phyloP scores from a whole-genome alignment of 2,113 vertebrate species.

The Siniperca knerii region DNA sequence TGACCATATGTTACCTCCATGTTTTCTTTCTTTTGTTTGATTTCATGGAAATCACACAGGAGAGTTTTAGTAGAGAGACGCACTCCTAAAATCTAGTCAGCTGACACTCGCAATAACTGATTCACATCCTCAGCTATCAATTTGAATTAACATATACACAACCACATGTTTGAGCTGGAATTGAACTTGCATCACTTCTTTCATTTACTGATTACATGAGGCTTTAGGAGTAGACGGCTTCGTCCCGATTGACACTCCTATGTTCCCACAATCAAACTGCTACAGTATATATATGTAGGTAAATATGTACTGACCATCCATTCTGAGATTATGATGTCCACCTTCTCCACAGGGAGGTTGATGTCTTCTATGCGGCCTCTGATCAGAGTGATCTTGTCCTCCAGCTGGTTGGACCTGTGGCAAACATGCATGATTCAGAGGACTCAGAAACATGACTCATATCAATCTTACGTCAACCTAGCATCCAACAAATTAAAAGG shows the following conservation, averaged over 20 bases:
- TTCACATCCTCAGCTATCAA: background rate
- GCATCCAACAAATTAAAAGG: background rate
- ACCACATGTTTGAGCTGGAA: background rate
- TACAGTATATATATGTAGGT: background rate
- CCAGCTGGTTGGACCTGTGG: constrained; percentile 91
- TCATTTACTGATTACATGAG: background rate
- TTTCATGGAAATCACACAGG: background rate
- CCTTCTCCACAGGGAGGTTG: constrained; percentile 91
- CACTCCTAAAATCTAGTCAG: background rate
- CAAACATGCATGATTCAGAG: constrained; percentile 25
- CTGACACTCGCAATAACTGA: background rate
- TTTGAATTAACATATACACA: background rate
- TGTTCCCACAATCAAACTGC: background rate
- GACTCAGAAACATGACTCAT: background rate
- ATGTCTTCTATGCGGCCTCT: constrained; percentile 98
- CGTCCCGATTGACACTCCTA: background rate
- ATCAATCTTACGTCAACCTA: background rate
- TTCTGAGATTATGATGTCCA: constrained; percentile 96
- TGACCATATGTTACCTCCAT: background rate
- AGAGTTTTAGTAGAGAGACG: background rate
- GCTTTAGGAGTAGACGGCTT: background rate
- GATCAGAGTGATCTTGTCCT: constrained; percentile 89
- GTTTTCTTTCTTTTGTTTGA: background rate
- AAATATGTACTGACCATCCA: constrained; percentile 94
- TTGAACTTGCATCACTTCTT: background rate